Conservation (phyloP, 2,888 invertebrate species). For the Argynnis bischoffii region DNA sequence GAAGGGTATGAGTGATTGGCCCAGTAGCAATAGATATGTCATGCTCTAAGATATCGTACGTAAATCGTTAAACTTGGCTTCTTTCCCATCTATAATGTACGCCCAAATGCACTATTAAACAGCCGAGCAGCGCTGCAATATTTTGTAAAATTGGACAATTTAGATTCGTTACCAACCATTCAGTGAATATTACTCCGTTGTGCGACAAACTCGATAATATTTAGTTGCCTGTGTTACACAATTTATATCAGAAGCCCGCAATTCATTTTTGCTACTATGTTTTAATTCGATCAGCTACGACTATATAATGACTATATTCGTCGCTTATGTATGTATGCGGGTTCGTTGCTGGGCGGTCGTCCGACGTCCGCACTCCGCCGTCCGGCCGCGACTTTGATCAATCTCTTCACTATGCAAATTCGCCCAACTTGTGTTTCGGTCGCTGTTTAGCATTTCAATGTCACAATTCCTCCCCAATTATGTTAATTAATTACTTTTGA, state of each 20-base stretch:
- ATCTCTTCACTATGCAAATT: constrained; percentile 57
- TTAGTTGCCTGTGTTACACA: constrained; percentile 8
- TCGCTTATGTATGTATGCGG: neutral
- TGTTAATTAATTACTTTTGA: constrained; percentile 64
- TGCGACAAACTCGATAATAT: neutral
- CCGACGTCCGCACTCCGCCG: constrained; percentile 1
- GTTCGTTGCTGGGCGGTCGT: neutral
- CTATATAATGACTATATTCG: neutral
- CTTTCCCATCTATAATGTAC: constrained; percentile 10
- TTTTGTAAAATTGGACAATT: constrained; percentile 18
- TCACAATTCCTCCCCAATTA: constrained; percentile 59
- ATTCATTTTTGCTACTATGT: no score
- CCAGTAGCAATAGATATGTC: constrained; percentile 28
- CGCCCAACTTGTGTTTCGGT: constrained; percentile 48
- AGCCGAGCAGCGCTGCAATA: constrained; percentile 1
- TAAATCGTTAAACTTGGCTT: constrained; percentile 29
- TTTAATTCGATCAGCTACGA: no score
- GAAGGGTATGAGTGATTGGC: constrained; percentile 25
- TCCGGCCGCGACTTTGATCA: constrained; percentile 40
- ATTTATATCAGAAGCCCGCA: constrained; percentile 3
- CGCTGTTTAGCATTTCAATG: constrained; percentile 57
- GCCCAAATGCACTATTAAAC: constrained; percentile 13
- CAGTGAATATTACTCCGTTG: constrained; percentile 5
- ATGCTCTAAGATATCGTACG: constrained; percentile 30
- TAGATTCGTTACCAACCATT: constrained; percentile 17